Base-by-base conservation (phyloP, 2,888 invertebrate species). In the Pyralis farinalis region DNA sequence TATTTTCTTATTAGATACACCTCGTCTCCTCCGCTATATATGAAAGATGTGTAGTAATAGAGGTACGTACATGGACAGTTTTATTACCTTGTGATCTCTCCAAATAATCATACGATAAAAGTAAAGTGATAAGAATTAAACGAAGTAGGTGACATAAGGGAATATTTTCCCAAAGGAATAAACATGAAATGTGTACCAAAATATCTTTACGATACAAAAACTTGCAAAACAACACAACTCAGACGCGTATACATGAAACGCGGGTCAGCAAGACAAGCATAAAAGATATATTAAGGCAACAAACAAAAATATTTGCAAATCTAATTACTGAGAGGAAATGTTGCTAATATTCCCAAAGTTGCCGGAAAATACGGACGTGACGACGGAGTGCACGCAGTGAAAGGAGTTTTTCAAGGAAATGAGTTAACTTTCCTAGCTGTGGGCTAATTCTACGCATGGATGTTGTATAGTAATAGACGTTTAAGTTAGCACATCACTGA, bases 321-420 rank as follows among this genome's bases (percentile, higher is more conserved):
- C 70, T 76, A 78, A 82, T 82, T 81, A 76, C 66, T 42, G 48
- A 27, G 52, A 62, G 74, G 75, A 75, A 74, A 71, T 66, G 66
- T 68, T 57, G 59, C 64, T 65, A 66, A 70, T 71, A 71, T 66
- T 65, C 64, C 53, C 58, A 65, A 66, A 73, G 74, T 66, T 69
- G 52, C 59, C 63, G 68, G 67, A 66, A 69, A 67, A 65, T 50
- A 56, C 49, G 64, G 49, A 77, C 81, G 78, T 81, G 77, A 66
- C 68, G 52, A 45, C 55, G 43, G 53, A 52, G 51, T 58, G 61
- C 64, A 68, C 74, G 71, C 70, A 71, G 71, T 73, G 71, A 71
- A 69, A 62, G 66, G 73, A 79, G 72, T 76, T 78, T 73, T 71
- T 73, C 67, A 74, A 73, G 80, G 80, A 82, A 82, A 80, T 81